Base-by-base conservation (phyloP, 2,888 invertebrate genomes). In the Deilephila porcellus region DNA sequence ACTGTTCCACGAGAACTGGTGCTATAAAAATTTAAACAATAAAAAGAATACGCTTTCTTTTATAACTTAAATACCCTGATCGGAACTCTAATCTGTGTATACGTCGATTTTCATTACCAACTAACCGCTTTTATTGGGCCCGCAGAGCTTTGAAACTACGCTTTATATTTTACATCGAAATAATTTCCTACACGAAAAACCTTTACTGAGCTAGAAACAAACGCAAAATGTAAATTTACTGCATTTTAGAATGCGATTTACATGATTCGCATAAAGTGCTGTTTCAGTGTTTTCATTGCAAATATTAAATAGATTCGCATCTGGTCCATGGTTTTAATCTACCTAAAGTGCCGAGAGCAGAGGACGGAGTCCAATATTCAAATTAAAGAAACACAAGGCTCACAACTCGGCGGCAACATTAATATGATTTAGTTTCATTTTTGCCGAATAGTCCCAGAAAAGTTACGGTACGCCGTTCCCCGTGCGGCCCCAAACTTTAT, bases 71-170 rank as follows among this genome's bases (percentile, higher is more conserved):
- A 25, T 20, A 25, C 52, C 67, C 29, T 70, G n/a, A 85, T 87
- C 83, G 83, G 82, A 86, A 83, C 80, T 83, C 81, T 89, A 89
- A 90, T 90, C 86, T 86, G 84, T 87, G 84, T 88, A 86, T 85
- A 86, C 84, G 92, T 91, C 91, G 82, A 91, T 92, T 90, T 90
- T 90, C 90, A 91, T 91, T 91, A 89, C 80, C 72, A 80, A 84
- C 84, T 86, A 86, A 85, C 87, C 88, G 86, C 88, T 86, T 91
- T 88, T 88, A 87, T 86, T 77, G 76, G 82, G 77, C 81, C 79
- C 78, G 75, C 77, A 81, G 79, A 80, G 81, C 78, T 82, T 83
- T 80, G 79, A 78, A 84, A 84, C 79, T 83, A 82, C 83, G 81
- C 88, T 89, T 89, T 88, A 85, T 85, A 86, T 25, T 25, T n/a